Conservation (phyloP, 2,797 vertebrate genomes). For the Echiichthys vipera region DNA sequence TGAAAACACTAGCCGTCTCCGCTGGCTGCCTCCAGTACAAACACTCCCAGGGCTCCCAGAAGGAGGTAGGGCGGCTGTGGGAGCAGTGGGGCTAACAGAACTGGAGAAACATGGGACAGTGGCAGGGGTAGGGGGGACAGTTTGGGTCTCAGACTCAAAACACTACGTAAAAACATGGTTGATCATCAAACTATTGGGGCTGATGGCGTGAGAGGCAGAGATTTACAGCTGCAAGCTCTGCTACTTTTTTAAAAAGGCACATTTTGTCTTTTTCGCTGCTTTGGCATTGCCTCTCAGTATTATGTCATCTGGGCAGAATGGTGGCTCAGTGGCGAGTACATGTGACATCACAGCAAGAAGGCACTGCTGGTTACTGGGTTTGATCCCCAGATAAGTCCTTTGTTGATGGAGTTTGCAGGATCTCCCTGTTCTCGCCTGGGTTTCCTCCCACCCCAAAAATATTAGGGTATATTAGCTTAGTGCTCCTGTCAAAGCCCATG, state of each 20-base stretch:
- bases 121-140: not conserved
- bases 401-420: no score
- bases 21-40: conserved; percentile 77
- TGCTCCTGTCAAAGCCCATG: no score
- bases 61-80: conserved; percentile 64
- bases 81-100: conserved; percentile 17
- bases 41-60: conserved; percentile 74
- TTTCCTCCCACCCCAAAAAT: no score
- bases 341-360: no score
- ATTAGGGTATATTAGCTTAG: no score
- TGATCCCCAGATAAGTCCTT: no score
- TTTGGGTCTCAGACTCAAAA: no score
- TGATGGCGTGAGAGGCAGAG: conserved; percentile 2
- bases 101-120: conserved; percentile 31
- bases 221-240: conserved; percentile 34
- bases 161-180: not conserved
- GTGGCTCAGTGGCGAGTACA: no score
- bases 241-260: conserved; percentile 8
- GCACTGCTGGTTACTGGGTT: no score
- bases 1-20: conserved; percentile 79
- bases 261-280: not conserved
- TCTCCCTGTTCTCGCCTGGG: no score
- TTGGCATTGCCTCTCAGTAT: not conserved
- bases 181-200: not conserved
- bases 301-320: conserved; percentile 18